A percentile compares a stretch with the other conserved stretches of the same genome.
phyloP scores from a whole-genome alignment of 2,888 invertebrate genomes.

The Unio delphinus region DNA sequence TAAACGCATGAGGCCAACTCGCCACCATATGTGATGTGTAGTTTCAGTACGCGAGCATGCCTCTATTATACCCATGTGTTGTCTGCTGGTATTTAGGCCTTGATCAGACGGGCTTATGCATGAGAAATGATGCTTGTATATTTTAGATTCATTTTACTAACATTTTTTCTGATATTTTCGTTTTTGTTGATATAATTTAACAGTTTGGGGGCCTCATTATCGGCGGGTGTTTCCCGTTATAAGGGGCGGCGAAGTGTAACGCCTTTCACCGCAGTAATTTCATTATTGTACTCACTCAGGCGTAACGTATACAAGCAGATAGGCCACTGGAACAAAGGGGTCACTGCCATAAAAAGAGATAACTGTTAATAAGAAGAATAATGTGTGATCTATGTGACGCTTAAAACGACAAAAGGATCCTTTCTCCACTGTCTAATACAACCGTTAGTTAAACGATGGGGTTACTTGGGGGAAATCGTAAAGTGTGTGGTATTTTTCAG shows the following conservation, averaged over 20 bases:
- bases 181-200: not conserved
- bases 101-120: too few species aligned
- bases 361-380: too few species aligned
- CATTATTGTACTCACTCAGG: constrained; percentile 35
- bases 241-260: constrained; percentile 22
- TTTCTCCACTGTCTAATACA: too few species aligned
- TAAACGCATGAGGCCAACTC: constrained; percentile 6
- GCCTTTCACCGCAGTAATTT: constrained; percentile 32
- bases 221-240: constrained; percentile 16
- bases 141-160: constrained; percentile 3
- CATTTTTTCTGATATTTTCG: constrained; percentile 4
- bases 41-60: constrained; percentile 1
- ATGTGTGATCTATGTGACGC: too few species aligned
- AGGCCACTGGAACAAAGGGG: constrained; percentile 3
- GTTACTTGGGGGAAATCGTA: not conserved
- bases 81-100: too few species aligned
- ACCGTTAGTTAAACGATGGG: not conserved
- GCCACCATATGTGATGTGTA: constrained; percentile 6
- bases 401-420: too few species aligned
- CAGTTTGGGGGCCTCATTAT: constrained; percentile 1
- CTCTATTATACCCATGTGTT: too few species aligned
- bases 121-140: not conserved
- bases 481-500: too few species aligned
- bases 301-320: constrained; percentile 23
- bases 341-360: not conserved